Percentiles rank a stretch among this genome's conserved stretches.
These are phyloP conservation scores for Ictalurus furcatus DNA, from an alignment of 2,113 vertebrate genomes.

Conservation along the genomic window DNA sequence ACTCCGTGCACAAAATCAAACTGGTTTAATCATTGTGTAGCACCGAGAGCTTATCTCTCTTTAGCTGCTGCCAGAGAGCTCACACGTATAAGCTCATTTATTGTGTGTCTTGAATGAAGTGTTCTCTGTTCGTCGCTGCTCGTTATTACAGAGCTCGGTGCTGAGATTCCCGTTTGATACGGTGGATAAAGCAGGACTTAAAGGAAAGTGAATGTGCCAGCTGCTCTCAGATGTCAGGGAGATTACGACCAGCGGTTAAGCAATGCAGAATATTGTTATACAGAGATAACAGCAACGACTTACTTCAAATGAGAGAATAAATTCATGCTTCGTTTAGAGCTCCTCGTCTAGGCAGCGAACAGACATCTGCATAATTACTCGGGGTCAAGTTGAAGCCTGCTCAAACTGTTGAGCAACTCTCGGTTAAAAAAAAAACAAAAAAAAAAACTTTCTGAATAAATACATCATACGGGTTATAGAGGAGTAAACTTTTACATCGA, in stretches of 20 bases:
- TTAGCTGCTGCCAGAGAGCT: neutral
- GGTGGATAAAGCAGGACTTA: slow-evolving; percentile 21
- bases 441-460: neutral
- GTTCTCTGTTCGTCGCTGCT: slow-evolving; percentile 2
- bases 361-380: slow-evolving; percentile 17
- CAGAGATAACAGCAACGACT: slow-evolving; percentile 18
- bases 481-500: neutral
- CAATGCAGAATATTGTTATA: slow-evolving; percentile 13
- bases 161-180: slow-evolving; percentile 1
- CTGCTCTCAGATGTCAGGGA: slow-evolving; percentile 7
- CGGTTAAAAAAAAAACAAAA: no score
- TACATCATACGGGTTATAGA: neutral
- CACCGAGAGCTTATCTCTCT: neutral
- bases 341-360: neutral
- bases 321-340: slow-evolving; percentile 1
- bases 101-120: slow-evolving; percentile 16
- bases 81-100: neutral
- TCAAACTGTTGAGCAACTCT: neutral
- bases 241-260: slow-evolving; percentile 20
- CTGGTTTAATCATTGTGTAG: neutral
- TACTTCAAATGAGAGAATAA: slow-evolving; percentile 4
- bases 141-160: slow-evolving; percentile 32
- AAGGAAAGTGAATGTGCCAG: neutral
- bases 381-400: neutral
- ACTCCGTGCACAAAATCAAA: neutral